Conservation (phyloP, 1,140 invertebrate species). For the Orussus abietinus region DNA sequence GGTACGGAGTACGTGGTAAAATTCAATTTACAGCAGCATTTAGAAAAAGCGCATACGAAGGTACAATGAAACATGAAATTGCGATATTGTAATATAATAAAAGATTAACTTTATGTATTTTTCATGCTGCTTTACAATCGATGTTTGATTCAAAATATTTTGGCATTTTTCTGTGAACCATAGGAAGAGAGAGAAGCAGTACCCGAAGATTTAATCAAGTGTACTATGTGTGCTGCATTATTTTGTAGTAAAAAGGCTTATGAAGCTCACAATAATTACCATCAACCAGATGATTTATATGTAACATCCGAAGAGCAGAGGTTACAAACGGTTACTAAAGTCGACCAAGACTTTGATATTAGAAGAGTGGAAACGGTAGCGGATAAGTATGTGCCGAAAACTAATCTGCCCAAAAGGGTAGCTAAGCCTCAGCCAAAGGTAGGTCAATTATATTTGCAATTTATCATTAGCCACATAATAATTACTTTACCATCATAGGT, state of each 20-base stretch:
- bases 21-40: slow-evolving; percentile 65
- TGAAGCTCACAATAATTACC: slow-evolving; percentile 62
- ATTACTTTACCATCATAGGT: background rate
- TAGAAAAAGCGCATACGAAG: slow-evolving; percentile 56
- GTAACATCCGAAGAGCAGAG: slow-evolving; percentile 62
- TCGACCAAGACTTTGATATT: slow-evolving; percentile 61
- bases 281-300: slow-evolving; percentile 61
- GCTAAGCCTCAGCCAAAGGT: slow-evolving; percentile 29
- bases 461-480: background rate
- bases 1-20: slow-evolving; percentile 66
- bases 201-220: slow-evolving; percentile 59
- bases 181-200: slow-evolving; percentile 55
- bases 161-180: slow-evolving; percentile 8
- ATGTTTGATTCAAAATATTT: slow-evolving; percentile 5
- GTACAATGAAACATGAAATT: slow-evolving; percentile 17
- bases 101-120: background rate
- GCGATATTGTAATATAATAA: slow-evolving; percentile 3
- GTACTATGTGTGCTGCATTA: slow-evolving; percentile 63
- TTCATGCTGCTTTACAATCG: slow-evolving; percentile 7
- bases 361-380: slow-evolving; percentile 48
- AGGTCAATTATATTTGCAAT: slow-evolving; percentile 2
- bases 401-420: slow-evolving; percentile 21
- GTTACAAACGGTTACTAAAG: slow-evolving; percentile 54
- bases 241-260: slow-evolving; percentile 67
- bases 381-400: slow-evolving; percentile 51